These are phyloP conservation scores for Iphiclides podalirius DNA, from an alignment of 2,888 invertebrate species.

Conservation along the genomic window DNA sequence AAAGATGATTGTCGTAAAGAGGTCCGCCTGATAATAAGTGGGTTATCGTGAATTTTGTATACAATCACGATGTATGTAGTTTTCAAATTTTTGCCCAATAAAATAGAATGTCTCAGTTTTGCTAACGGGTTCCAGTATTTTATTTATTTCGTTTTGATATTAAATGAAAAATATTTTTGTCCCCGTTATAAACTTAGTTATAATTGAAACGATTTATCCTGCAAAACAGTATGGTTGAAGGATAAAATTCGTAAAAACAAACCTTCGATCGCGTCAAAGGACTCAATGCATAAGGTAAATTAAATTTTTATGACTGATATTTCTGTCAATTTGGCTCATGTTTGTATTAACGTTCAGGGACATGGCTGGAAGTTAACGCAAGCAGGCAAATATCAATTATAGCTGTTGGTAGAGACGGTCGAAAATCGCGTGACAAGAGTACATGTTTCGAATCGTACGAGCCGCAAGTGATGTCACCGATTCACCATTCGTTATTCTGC, in stretches of 20 bases:
- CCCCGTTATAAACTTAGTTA: background rate
- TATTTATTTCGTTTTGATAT: too few species aligned
- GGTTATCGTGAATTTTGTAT: background rate
- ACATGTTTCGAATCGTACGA: slow-evolving; percentile 42
- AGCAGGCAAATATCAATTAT: slow-evolving; percentile 43
- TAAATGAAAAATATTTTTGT: background rate
- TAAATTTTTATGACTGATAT: slow-evolving; percentile 37
- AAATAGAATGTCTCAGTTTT: too few species aligned
- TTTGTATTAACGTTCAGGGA: slow-evolving; percentile 52
- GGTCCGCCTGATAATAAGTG: background rate
- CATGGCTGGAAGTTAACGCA: slow-evolving; percentile 35
- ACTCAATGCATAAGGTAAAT: slow-evolving; percentile 35
- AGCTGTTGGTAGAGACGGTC: slow-evolving; percentile 38
- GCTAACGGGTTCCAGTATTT: too few species aligned
- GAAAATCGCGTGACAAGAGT: slow-evolving; percentile 35
- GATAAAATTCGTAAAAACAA: slow-evolving; percentile 3
- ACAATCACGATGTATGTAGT: background rate
- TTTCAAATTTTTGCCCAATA: too few species aligned
- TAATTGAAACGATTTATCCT: background rate
- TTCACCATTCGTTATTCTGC: slow-evolving; percentile 72
- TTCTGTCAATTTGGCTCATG: slow-evolving; percentile 43
- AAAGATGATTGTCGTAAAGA: background rate
- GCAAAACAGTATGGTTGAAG: background rate
- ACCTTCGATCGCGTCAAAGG: slow-evolving; percentile 8
- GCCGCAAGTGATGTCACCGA: slow-evolving; percentile 56